Evolutionary conservation across 2,797 vertebrate genomes (phyloP).

Genomic region (Chromis chromis): DNA sequence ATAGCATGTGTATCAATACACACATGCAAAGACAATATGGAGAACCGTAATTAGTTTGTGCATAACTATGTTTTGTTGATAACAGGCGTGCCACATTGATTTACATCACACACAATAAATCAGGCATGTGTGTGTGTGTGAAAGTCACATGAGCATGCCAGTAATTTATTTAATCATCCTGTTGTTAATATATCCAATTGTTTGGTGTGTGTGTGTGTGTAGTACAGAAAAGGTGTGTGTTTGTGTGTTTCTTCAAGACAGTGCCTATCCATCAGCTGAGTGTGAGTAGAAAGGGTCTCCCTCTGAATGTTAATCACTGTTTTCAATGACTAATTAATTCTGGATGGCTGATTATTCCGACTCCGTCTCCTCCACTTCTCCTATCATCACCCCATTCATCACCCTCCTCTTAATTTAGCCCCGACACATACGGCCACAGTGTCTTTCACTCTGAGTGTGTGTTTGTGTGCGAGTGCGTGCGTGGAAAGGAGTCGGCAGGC

Average conservation of each 20-base stretch:
- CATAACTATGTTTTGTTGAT: slow-evolving; percentile 24
- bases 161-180: slow-evolving; percentile 50
- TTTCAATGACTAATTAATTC: slow-evolving; percentile 84
- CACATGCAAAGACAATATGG: not conserved
- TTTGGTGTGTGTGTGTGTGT: slow-evolving; percentile 12
- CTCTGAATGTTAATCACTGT: slow-evolving; percentile 81
- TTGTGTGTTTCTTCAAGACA: slow-evolving; percentile 26
- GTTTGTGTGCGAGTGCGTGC: slow-evolving; percentile 16
- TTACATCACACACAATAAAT: slow-evolving; percentile 40
- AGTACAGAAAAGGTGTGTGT: slow-evolving; percentile 7
- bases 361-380: slow-evolving; percentile 67
- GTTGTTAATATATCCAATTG: slow-evolving; percentile 35
- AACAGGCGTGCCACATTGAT: slow-evolving; percentile 36
- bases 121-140: slow-evolving; percentile 5
- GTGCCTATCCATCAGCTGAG: slow-evolving; percentile 62
- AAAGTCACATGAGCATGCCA: slow-evolving; percentile 33
- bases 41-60: slow-evolving; percentile 17
- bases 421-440: slow-evolving; percentile 60
- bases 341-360: slow-evolving; percentile 81
- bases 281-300: slow-evolving; percentile 51
- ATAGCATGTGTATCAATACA: not conserved
- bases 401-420: slow-evolving; percentile 76
- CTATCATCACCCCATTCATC: slow-evolving; percentile 77
- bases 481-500: slow-evolving; percentile 5
- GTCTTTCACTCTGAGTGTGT: slow-evolving; percentile 34